phyloP scores from a whole-genome alignment of 2,113 vertebrate species.

The Pangasianodon hypophthalmus region DNA sequence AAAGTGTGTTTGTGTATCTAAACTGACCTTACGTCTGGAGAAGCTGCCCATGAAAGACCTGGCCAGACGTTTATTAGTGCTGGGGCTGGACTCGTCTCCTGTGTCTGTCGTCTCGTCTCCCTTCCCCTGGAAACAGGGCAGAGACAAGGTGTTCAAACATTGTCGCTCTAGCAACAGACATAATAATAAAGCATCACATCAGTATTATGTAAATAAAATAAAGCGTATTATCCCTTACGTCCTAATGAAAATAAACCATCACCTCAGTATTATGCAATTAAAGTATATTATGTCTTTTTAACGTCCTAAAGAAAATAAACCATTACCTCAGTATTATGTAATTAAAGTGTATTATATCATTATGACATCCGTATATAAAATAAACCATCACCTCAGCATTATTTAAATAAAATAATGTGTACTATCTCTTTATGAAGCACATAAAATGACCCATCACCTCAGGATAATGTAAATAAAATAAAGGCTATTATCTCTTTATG shows the following conservation, averaged over 20 bases:
- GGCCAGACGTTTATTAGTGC: constrained; percentile 74
- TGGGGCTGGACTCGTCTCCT: constrained; percentile 74
- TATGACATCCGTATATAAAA: neutral
- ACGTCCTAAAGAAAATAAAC: neutral
- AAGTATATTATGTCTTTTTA: neutral
- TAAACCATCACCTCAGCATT: neutral
- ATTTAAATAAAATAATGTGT: neutral
- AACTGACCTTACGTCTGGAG: constrained; percentile 87
- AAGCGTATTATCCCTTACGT: neutral
- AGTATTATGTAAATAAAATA: neutral
- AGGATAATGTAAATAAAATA: neutral
- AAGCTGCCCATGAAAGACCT: constrained; percentile 84
- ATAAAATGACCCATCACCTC: neutral
- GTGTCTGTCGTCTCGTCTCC: constrained; percentile 79
- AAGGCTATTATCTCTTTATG: neutral
- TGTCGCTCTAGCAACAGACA: neutral
- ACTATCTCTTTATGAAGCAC: neutral
- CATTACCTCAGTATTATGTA: neutral
- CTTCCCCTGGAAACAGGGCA: constrained; percentile 74
- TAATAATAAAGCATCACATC: neutral
- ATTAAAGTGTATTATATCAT: neutral
- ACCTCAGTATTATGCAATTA: neutral
- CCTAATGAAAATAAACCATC: neutral
- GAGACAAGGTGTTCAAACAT: neutral
- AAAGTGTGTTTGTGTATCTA: neutral